Base-by-base conservation (phyloP, 2,797 vertebrate species). In the Mastacembelus armatus region DNA sequence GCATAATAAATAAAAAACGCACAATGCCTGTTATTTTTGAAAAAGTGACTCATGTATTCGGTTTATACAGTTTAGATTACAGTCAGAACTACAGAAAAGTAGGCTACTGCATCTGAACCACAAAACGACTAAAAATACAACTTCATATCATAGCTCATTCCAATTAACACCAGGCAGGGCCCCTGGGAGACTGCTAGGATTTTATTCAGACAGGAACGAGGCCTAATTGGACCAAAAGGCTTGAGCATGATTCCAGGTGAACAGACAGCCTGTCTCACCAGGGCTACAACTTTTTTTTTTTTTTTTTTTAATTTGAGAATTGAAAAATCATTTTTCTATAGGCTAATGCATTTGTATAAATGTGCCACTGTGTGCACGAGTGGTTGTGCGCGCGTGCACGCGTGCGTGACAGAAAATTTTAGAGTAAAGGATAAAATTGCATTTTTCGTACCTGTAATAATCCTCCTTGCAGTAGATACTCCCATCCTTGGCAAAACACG, bases 401-500 rank as follows among this genome's bases (percentile, higher is more conserved):
- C 16, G 19, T 16, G 40, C 40, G 22, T 38, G 30, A 21, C 32
- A 24, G 8, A 6, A 21, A 4, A 24, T 51, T 19, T 14, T 42
- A 19, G 32, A 36, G 11, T 15, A 21, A 6, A 27, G n/a, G 18
- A 5, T 24, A 29, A 30, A 59, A 32, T 5, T 0, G 7, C 3
- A 64, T 78, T 78, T 74, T 81, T 85, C 84, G 90, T 96, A 99
- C 98, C 98, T 98, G 96, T 99, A 99, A 78, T 99, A 99, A 93
- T 99, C 97, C 90, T 99, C 97, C 91, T 99, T 98, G 95, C 97
- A 99, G 91, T 98, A 99, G 94, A 99, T 99, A 91, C 98, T 99
- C 63, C 98, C 97, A 92, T 99, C 98, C 94, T 99, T 99, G 87
- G 96, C 96, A 90, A 99, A 99, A 92, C 98, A 99, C 84, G 97